A percentile compares a stretch with the other conserved stretches of the same genome.
Conservation (phyloP, 2,113 vertebrate species). For the Sebastes fasciatus region DNA sequence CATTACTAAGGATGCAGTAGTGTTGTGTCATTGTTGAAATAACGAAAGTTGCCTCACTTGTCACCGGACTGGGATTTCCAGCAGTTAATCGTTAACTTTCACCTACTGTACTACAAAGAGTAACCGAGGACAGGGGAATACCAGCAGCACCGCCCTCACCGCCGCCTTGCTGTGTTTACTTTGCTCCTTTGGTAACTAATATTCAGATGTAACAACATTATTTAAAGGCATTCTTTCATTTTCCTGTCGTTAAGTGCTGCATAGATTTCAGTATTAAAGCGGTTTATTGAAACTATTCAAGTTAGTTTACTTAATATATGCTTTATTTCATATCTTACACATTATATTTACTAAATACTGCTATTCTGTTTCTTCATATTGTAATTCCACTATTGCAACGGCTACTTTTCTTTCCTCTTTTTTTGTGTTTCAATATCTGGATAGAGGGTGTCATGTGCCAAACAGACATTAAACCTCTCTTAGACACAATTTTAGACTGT, state of each 20-base stretch:
- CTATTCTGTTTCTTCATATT: background rate
- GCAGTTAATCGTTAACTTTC: background rate
- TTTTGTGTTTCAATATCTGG: background rate
- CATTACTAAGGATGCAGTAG: background rate
- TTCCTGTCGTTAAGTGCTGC: background rate
- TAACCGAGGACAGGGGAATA: background rate
- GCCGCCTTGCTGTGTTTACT: background rate
- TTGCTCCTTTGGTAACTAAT: background rate
- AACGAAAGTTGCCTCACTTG: background rate
- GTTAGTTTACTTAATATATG: background rate
- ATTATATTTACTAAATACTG: background rate
- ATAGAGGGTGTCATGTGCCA: background rate
- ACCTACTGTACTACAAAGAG: background rate
- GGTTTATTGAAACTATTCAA: background rate
- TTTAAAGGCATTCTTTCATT: background rate
- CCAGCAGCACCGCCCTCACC: background rate
- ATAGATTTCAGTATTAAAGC: background rate
- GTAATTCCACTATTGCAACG: too few species aligned
- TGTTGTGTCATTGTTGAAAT: background rate
- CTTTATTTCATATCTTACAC: background rate
- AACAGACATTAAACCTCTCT: background rate
- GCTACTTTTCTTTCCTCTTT: background rate
- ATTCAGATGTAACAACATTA: background rate
- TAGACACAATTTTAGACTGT: background rate
- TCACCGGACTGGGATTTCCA: conserved; percentile 6